Conservation (phyloP, 92 coral and sea anemone species). For the Epizoanthus fatuus region DNA sequence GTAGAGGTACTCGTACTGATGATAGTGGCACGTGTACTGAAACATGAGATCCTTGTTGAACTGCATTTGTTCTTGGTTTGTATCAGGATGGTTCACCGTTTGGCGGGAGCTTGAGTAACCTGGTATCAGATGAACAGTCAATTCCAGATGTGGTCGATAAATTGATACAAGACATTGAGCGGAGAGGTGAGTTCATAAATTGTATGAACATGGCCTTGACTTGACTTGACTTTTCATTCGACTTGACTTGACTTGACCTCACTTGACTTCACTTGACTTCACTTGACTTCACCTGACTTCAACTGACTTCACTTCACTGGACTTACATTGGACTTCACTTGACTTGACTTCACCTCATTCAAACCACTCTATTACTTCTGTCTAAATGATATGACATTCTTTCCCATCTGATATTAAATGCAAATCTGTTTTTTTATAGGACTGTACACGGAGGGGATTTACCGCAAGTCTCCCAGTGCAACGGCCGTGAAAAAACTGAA, state of each 20-base stretch:
- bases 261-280: too few relatives aligned
- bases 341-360: neutral
- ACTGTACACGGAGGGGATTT: slow-evolving; percentile 92
- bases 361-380: neutral
- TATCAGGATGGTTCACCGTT: slow-evolving; percentile 71
- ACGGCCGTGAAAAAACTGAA: slow-evolving; percentile 88
- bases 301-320: too few relatives aligned
- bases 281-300: neutral
- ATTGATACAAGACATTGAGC: slow-evolving; percentile 92
- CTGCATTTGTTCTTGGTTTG: slow-evolving; percentile 3
- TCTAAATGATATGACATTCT: neutral
- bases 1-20: too few relatives aligned
- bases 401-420: neutral
- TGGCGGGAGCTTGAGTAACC: slow-evolving; percentile 87
- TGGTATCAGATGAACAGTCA: slow-evolving; percentile 81
- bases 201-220: too few relatives aligned
- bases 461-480: slow-evolving; percentile 93
- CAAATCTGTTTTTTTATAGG: slow-evolving; percentile 54
- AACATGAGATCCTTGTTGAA: too few relatives aligned
- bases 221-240: too few relatives aligned
- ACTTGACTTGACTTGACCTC: too few relatives aligned
- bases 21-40: too few relatives aligned
- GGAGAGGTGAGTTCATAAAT: slow-evolving; percentile 74
- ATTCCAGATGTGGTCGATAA: slow-evolving; percentile 88
- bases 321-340: neutral